A percentile compares a stretch with the other conserved stretches of the same genome.
Conservation (phyloP, 1,140 invertebrate species). For the Lerema accius region DNA sequence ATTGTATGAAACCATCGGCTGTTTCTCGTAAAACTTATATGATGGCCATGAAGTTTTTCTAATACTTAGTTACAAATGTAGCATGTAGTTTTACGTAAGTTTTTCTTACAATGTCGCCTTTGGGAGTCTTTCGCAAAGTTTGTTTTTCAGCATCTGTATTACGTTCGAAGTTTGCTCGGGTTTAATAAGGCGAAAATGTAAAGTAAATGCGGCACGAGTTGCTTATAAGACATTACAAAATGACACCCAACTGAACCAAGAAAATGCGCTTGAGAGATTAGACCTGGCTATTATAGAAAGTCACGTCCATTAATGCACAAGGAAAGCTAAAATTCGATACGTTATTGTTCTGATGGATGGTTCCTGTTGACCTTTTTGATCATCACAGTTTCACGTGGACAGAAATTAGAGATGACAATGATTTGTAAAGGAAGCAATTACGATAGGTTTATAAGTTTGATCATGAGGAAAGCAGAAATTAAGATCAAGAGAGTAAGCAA, state of each 20-base stretch:
- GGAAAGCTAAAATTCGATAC: no score
- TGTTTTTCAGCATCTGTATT: constrained; percentile 22
- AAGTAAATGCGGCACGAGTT: neutral
- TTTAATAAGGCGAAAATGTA: constrained; percentile 16
- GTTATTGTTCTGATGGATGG: no score
- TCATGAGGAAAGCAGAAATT: no score
- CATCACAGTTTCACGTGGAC: no score
- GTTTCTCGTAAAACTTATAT: constrained; percentile 8
- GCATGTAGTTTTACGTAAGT: constrained; percentile 31
- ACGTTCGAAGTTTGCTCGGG: constrained; percentile 12
- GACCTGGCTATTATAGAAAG: no score
- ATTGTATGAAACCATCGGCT: constrained; percentile 2
- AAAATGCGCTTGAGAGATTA: no score
- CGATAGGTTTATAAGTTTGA: no score
- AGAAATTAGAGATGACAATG: no score
- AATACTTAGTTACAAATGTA: constrained; percentile 22
- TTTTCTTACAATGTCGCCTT: constrained; percentile 29
- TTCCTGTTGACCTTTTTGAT: no score
- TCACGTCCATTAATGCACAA: no score
- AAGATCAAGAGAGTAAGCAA: no score
- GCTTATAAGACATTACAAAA: neutral
- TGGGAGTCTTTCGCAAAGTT: constrained; percentile 23
- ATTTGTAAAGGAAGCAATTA: no score
- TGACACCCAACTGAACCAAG: neutral
- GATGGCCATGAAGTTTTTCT: constrained; percentile 21